Conservation (phyloP, 2,113 vertebrate genomes). For the Apteryx mantelli region DNA sequence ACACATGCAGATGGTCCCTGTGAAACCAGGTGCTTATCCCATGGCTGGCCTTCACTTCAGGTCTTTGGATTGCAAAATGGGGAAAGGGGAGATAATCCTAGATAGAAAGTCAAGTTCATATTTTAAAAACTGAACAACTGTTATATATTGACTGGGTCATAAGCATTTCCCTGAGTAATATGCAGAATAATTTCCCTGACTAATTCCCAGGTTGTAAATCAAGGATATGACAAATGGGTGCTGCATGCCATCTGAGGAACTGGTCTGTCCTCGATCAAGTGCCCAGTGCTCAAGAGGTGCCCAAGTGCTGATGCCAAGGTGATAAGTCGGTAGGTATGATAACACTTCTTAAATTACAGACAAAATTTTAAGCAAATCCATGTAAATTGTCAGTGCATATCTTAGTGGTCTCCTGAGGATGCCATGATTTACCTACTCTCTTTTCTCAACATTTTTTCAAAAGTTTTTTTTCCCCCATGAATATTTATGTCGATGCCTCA, state of each 20-base stretch:
- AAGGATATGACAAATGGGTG: neutral
- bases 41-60: neutral
- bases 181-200: neutral
- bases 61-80: neutral
- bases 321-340: neutral
- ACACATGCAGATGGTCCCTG: neutral
- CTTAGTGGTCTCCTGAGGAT: constrained; percentile 20
- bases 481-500: constrained; percentile 78
- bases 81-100: neutral
- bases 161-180: neutral
- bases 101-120: neutral
- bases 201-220: neutral
- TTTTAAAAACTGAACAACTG: neutral
- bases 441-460: constrained; percentile 58
- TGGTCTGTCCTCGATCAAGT: neutral
- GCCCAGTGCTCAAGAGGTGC: neutral
- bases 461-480: constrained; percentile 72
- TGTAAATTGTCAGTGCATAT: constrained; percentile 48
- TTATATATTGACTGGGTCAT: neutral
- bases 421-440: constrained; percentile 58
- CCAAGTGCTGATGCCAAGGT: neutral
- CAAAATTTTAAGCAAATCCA: constrained; percentile 55
- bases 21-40: neutral
- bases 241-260: neutral
- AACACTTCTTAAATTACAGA: constrained; percentile 21